Percentiles rank a stretch among this genome's conserved stretches.
Conservation (phyloP, 2,113 vertebrate genomes). For the Lonchura striata region DNA sequence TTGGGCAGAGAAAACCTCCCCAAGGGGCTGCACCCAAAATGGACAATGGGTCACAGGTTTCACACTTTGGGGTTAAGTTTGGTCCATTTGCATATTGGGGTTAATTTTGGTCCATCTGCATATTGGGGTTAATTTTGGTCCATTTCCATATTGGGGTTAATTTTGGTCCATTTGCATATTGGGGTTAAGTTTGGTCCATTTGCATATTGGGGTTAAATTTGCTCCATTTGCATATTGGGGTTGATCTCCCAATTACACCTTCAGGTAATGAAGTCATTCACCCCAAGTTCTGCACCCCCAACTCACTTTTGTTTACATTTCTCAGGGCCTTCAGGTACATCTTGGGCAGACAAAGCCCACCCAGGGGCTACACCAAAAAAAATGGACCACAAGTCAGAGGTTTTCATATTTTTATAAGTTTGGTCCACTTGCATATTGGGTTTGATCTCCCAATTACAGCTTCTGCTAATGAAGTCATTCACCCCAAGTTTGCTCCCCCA, state of each 20-base stretch:
- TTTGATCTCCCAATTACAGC: not conserved
- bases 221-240: not conserved
- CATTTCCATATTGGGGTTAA: not conserved
- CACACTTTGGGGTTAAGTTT: not conserved
- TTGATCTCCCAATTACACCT: not conserved
- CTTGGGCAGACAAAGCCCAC: not conserved
- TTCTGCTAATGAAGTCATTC: not conserved
- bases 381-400: rapidly evolving
- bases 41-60: rapidly evolving
- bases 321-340: not conserved
- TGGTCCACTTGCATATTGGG: not conserved
- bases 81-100: not conserved
- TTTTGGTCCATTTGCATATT: not conserved
- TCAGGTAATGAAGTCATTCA: not conserved
- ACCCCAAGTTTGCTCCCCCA: not conserved
- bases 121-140: not conserved
- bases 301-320: not conserved
- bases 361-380: not conserved
- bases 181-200: not conserved
- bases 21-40: not conserved
- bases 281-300: not conserved
- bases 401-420: not conserved
- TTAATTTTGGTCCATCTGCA: not conserved
- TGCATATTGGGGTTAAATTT: not conserved
- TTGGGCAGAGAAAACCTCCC: not conserved